Evolutionary conservation across 2,113 vertebrate genomes (phyloP).

Genomic region (Embiotoca jacksoni): DNA sequence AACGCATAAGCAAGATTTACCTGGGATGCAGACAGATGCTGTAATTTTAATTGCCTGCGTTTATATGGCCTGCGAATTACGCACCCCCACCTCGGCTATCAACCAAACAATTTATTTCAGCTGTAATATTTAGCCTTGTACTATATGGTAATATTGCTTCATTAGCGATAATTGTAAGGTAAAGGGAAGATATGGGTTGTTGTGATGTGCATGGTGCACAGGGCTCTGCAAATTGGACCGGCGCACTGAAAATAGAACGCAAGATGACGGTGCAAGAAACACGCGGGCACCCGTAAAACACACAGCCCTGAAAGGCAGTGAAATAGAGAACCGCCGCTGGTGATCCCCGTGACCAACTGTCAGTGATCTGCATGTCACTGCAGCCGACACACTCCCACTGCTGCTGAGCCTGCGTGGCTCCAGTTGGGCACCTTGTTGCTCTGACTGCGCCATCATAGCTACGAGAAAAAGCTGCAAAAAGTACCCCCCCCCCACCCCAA

Average conservation of each 20-base stretch:
- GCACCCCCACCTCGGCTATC: constrained; percentile 11
- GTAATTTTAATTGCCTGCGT: constrained; percentile 81
- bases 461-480: neutral
- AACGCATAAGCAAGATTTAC: constrained; percentile 71
- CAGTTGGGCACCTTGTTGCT: constrained; percentile 3
- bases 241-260: neutral
- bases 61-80: constrained; percentile 55
- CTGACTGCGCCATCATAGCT: neutral
- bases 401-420: constrained; percentile 1
- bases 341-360: constrained; percentile 31
- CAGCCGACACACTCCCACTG: neutral
- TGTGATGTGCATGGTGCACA: neutral
- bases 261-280: neutral
- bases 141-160: constrained; percentile 44
- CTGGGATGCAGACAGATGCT: constrained; percentile 68
- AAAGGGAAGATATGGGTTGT: neutral
- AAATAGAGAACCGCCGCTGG: constrained; percentile 2
- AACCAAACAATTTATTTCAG: constrained; percentile 39
- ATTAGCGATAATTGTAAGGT: constrained; percentile 43
- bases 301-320: neutral
- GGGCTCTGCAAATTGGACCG: constrained; percentile 1
- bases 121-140: constrained; percentile 40
- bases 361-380: constrained; percentile 29
- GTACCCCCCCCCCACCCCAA: too few relatives aligned
- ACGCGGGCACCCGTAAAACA: constrained; percentile 23